These are phyloP conservation scores for Coelinius sp. DNA, from an alignment of 2,888 invertebrate genomes.

Conservation along the genomic window DNA sequence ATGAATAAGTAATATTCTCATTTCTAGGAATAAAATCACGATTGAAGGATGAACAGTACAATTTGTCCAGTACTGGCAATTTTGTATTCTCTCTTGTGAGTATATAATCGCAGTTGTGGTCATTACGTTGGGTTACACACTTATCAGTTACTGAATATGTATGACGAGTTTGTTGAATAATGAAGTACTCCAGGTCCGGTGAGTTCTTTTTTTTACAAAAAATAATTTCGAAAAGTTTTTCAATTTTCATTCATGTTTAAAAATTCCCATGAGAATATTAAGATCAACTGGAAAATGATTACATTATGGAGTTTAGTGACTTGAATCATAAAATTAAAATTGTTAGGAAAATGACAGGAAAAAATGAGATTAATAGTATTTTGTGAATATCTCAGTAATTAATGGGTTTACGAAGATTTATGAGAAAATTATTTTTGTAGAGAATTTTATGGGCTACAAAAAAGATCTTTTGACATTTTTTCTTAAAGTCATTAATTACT, in stretches of 20 bases:
- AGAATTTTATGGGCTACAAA: too few relatives aligned
- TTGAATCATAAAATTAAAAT: not conserved
- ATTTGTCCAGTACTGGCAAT: conserved; percentile 10
- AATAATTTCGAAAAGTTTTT: not conserved
- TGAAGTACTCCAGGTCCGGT: not conserved
- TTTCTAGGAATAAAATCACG: conserved; percentile 3
- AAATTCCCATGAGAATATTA: not conserved
- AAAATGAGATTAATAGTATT: not conserved
- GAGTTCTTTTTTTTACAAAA: not conserved
- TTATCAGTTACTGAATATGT: not conserved
- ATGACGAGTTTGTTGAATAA: not conserved
- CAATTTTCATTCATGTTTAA: not conserved
- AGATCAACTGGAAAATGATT: not conserved
- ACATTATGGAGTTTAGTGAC: not conserved
- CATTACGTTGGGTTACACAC: conserved; percentile 9
- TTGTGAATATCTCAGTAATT: too few relatives aligned
- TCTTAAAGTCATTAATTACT: too few relatives aligned
- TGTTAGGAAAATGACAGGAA: not conserved
- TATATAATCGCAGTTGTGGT: conserved; percentile 3
- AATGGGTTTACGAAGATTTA: too few relatives aligned
- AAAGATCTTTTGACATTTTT: too few relatives aligned
- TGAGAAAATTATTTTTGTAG: too few relatives aligned
- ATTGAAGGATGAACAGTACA: not conserved
- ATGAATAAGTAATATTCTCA: not conserved
- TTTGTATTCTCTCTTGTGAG: conserved; percentile 5